Base-by-base conservation (phyloP, 2,113 vertebrate species). In the Muscicapa adusta region DNA sequence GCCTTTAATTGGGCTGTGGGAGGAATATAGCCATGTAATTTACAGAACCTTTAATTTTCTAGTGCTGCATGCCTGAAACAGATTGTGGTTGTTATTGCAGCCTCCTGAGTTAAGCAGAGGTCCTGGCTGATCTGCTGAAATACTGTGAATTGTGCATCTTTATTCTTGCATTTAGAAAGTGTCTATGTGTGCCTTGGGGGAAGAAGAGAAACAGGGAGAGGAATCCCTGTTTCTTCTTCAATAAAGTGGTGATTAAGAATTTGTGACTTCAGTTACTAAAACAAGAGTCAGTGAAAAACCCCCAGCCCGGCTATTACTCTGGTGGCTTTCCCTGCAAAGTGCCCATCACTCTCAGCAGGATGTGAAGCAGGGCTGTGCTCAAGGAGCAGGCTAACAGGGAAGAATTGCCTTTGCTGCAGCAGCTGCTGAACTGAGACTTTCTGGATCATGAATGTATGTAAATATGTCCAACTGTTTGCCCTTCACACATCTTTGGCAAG, bases 21-120 rank as follows among this genome's bases (percentile, higher is more conserved):
- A 96, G 62, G 89, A 95, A 85, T 91, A 97, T 68, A 94, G 89
- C 71, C 61, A n/a, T 91, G 92, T 96, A 93, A 97, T 97, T 98
- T 98, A 97, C 63, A 93, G 78, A 92, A 95, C 85, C 94, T 94
- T 97, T 98, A 96, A 97, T 98, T 97, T 97, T 95, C 88, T 95
- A 80, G 81, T 76, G 57, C 91, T 92, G 85, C 85, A 63, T 92
- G 96, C 95, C 96, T 92, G 91, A 96, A 97, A 89, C 95, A 94
- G 93, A 79, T 96, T 96, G 91, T 88, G 84, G 34, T 89, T 94
- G 91, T 97, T 91, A 97, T 85, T 34, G 23, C 86, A 83, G 82
- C 78, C 77, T 96, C 7, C 11, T 79, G 93, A 94, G 81, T 70
- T 84, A 92, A 79, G 61, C 85, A 73, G 42, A 94, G 80, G 70